Evolutionary conservation across 2,113 vertebrate genomes (phyloP).

Genomic region (Lagenorhynchus albirostris): DNA sequence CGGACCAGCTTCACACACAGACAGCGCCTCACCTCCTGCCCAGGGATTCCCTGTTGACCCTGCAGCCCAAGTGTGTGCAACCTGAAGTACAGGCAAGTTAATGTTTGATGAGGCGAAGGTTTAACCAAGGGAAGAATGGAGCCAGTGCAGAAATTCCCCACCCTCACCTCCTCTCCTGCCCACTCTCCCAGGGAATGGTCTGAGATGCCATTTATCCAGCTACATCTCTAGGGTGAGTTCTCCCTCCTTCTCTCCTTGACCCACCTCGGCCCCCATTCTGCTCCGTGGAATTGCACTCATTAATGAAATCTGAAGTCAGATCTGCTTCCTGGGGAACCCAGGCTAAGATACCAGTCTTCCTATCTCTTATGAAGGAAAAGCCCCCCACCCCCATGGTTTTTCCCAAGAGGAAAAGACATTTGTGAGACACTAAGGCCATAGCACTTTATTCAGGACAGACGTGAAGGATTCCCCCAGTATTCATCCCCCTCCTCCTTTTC

Average conservation of each 20-base stretch:
- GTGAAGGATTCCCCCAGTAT: slow-evolving; percentile 11
- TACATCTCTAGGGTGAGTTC: not conserved
- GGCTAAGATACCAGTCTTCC: not conserved
- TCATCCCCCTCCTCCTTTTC: slow-evolving; percentile 63
- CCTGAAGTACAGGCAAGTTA: not conserved
- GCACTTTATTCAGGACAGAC: slow-evolving; percentile 32
- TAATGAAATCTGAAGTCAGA: not conserved
- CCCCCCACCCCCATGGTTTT: not conserved
- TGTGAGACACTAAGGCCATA: not conserved
- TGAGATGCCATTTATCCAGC: not conserved
- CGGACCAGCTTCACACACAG: not conserved
- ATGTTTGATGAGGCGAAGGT: not conserved
- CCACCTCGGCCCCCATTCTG: not conserved
- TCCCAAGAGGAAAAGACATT: slow-evolving; percentile 16
- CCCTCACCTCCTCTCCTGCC: not conserved
- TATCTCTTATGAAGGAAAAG: not conserved
- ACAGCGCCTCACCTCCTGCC: not conserved
- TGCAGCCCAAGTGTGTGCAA: not conserved
- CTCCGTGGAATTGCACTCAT: not conserved
- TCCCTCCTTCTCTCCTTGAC: not conserved
- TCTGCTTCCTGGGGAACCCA: not conserved
- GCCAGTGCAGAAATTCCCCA: not conserved
- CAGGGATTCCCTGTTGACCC: not conserved
- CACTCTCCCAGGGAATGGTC: not conserved
- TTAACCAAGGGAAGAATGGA: not conserved